Evolutionary conservation across 2,113 vertebrate species (phyloP).

Genomic region (Epinephelus fuscoguttatus): DNA sequence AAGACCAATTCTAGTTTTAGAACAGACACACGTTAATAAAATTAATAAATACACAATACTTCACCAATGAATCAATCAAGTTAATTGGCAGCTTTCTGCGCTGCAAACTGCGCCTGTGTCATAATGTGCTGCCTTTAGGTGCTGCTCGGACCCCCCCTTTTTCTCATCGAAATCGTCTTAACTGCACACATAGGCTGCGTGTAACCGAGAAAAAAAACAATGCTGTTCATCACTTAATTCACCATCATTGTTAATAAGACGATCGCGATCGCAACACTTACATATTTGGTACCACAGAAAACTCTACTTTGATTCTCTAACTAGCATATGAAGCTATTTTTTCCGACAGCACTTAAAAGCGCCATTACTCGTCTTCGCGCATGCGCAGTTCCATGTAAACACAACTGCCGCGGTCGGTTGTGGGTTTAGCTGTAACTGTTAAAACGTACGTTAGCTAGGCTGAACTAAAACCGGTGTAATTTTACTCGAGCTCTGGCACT

Average conservation of each 20-base stretch:
- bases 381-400: slow-evolving; percentile 84
- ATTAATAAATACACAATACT: neutral
- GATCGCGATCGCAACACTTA: fast-evolving
- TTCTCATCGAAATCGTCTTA: neutral
- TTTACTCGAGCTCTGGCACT: neutral
- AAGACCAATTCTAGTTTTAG: neutral
- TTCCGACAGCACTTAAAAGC: neutral
- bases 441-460: neutral
- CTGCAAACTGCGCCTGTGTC: no score
- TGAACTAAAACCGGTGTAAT: neutral
- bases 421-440: slow-evolving; percentile 13
- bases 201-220: no score
- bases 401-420: slow-evolving; percentile 60
- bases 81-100: neutral
- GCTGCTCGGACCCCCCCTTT: neutral
- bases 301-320: neutral
- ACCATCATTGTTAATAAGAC: fast-evolving
- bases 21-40: neutral
- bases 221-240: fast-evolving
- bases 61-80: neutral
- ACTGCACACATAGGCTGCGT: neutral
- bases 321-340: fast-evolving
- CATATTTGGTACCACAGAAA: neutral
- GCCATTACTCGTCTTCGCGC: slow-evolving; percentile 50
- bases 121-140: slow-evolving; percentile 15